Base-by-base conservation (phyloP, 2,113 vertebrate species). In the Pristiophorus japonicus region DNA sequence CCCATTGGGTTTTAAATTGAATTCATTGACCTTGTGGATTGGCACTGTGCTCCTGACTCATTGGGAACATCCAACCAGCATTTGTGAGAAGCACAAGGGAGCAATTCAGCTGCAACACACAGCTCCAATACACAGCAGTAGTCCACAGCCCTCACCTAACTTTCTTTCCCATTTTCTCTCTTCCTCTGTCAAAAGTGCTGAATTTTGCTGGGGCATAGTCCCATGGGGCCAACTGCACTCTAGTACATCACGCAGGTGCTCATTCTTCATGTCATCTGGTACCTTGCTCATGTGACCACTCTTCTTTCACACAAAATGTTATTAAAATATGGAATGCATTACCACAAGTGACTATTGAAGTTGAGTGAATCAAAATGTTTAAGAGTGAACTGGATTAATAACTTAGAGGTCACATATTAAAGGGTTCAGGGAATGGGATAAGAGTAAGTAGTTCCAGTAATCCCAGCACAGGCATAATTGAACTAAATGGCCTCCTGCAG, bases 21-120 rank as follows among this genome's bases (percentile, higher is more conserved):
- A n/a, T 90, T 90, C 27, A 62, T 7, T 92, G 88, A 92, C 88
- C 88, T 65, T 92, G 63, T 38, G 55, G 88, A 91, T 92, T n/a
- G 62, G 62, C 59, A 63, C 34, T 7, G 14, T 92, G 55, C n/a
- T 38, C 12, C 59, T 92, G 34, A n/a, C 55, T 92, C 88, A 62
- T 22, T 63, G 59, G 59, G 59, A 16, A 92, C 34, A 22, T 92
- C 55, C 88, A 88, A 63, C 88, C 18, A 20, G 20, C 16, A 38
- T 92, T 20, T 20, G 11, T 63, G 88, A 63, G 34, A 59, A 62
- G 34, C 88, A 92, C 22, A 34, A 92, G n/a, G 88, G 63, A 92
- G 88, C 62, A 63, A 63, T 92, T 92, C 88, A n/a, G n/a, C 88
- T 38, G 51, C 34, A 92, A 62, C 8, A 87, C 34, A 92, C 22